A percentile compares a stretch with the other conserved stretches of the same genome.
Evolutionary conservation across 2,888 invertebrate species (phyloP).

Genomic region (Psylliodes chrysocephalus): DNA sequence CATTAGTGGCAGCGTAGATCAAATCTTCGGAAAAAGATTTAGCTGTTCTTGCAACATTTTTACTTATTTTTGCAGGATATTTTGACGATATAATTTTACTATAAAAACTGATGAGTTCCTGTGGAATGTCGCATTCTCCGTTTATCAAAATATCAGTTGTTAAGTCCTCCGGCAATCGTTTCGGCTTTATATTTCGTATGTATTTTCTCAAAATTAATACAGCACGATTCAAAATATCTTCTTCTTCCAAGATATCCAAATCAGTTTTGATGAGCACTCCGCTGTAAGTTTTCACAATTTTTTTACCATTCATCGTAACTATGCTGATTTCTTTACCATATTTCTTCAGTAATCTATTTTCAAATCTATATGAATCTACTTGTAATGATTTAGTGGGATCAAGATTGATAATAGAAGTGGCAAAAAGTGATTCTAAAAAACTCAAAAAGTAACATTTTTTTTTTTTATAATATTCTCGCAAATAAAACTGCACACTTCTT

Average conservation of each 20-base stretch:
- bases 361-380: neutral
- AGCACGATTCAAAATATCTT: neutral
- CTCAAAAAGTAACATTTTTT: neutral
- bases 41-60: neutral
- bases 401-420: neutral
- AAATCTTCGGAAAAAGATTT: slow-evolving; percentile 20
- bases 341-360: neutral
- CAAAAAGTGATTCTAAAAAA: neutral
- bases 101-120: slow-evolving; percentile 1
- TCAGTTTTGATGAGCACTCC: neutral
- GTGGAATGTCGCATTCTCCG: slow-evolving; percentile 22
- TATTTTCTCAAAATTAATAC: neutral
- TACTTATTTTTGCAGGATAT: neutral
- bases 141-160: neutral
- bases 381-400: neutral
- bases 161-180: neutral
- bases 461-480: neutral
- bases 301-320: neutral
- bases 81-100: neutral
- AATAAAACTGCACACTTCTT: neutral
- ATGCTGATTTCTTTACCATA: neutral
- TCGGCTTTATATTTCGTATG: neutral
- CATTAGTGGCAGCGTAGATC: slow-evolving; percentile 16
- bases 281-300: neutral
- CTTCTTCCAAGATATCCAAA: neutral